Evolutionary conservation across 1,140 invertebrate species (phyloP).

Genomic region (Psix sp.): DNA sequence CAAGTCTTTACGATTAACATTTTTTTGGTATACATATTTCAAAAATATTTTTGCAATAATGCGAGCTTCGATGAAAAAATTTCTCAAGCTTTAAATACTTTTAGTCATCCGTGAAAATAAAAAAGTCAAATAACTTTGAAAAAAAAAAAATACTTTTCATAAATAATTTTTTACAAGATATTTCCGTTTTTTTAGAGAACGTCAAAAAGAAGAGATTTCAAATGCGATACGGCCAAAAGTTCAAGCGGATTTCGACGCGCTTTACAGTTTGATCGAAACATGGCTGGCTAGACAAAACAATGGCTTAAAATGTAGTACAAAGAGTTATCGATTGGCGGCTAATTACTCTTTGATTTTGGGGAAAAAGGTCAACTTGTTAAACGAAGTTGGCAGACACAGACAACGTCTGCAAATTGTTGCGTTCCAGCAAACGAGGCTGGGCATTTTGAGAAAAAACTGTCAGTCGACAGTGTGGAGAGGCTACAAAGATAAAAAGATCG

Average conservation of each 20-base stretch:
- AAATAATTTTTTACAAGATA: too few species aligned
- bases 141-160: too few species aligned
- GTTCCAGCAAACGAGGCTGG: slow-evolving; percentile 77
- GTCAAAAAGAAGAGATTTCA: slow-evolving; percentile 77
- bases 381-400: slow-evolving; percentile 79
- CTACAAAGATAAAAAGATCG: slow-evolving; percentile 78
- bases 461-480: slow-evolving; percentile 81
- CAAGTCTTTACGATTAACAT: background rate
- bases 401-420: slow-evolving; percentile 78
- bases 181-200: slow-evolving; percentile 76
- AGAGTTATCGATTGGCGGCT: slow-evolving; percentile 79
- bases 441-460: slow-evolving; percentile 80
- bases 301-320: slow-evolving; percentile 77
- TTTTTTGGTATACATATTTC: too few species aligned
- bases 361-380: slow-evolving; percentile 81
- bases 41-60: too few species aligned
- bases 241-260: slow-evolving; percentile 80
- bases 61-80: too few species aligned
- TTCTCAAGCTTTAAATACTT: too few species aligned
- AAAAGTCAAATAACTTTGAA: too few species aligned
- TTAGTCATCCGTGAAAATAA: too few species aligned
- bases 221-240: slow-evolving; percentile 80
- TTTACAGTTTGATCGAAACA: slow-evolving; percentile 80
- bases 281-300: slow-evolving; percentile 81
- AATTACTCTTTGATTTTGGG: slow-evolving; percentile 79